Percentiles rank a stretch among this genome's conserved stretches.
phyloP scores from a whole-genome alignment of 2,113 vertebrate species.

The Pleuronectes platessa region DNA sequence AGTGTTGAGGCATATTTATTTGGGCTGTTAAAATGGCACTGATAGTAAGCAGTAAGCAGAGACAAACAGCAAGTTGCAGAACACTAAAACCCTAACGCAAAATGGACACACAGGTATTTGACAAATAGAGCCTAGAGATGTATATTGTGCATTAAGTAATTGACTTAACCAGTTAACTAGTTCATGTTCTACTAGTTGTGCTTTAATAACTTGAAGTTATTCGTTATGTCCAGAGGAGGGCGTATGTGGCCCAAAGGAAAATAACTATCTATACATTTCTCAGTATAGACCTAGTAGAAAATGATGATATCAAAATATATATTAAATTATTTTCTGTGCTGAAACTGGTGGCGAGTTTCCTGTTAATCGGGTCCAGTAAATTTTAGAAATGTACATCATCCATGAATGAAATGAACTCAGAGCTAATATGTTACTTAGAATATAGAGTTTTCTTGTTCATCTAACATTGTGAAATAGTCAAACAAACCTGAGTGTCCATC shows the following conservation, averaged over 20 bases:
- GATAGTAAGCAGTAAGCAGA: neutral
- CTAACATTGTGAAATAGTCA: neutral
- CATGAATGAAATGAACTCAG: neutral
- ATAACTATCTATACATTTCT: neutral
- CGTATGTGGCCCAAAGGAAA: slow-evolving; percentile 11
- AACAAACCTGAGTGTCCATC: no score
- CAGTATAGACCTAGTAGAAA: neutral
- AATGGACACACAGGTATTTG: neutral
- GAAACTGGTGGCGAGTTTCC: neutral
- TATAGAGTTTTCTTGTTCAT: neutral
- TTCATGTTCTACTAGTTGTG: neutral
- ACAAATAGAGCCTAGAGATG: neutral
- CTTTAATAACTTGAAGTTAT: neutral
- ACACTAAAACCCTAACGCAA: neutral
- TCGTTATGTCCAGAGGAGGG: slow-evolving; percentile 60
- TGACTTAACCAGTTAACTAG: neutral
- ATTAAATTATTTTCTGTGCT: neutral
- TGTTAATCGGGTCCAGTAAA: neutral
- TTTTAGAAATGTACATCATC: neutral
- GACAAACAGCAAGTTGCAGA: slow-evolving; percentile 1
- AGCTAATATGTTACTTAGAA: neutral
- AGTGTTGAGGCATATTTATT: slow-evolving; percentile 28
- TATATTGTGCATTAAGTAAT: neutral
- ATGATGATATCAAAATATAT: neutral
- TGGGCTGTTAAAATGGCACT: slow-evolving; percentile 1